Conservation (phyloP, 1,140 invertebrate genomes). For the Dinoponera quadriceps region DNA sequence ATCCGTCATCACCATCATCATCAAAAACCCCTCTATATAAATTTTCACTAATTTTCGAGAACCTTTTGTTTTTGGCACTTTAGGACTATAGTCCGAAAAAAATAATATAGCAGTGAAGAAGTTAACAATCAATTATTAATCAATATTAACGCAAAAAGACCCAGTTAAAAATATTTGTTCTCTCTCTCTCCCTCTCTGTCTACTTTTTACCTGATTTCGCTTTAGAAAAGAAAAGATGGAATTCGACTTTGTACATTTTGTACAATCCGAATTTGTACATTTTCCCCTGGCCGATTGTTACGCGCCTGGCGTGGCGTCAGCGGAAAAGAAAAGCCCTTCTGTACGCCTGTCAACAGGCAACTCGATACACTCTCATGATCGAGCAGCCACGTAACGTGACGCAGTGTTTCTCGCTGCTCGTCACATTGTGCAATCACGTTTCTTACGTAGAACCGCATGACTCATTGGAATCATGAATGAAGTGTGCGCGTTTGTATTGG, state of each 20-base stretch:
- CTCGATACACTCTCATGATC: not conserved
- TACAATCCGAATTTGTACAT: no score
- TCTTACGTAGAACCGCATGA: constrained; percentile 35
- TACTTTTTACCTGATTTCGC: no score
- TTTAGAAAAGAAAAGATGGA: not conserved
- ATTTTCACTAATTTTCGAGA: no score
- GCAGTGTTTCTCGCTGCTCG: not conserved
- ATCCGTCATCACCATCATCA: no score
- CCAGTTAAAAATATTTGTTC: no score
- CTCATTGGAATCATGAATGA: constrained; percentile 54
- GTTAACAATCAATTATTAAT: no score
- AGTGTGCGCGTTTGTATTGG: not conserved
- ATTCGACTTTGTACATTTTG: not conserved
- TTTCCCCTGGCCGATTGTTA: not conserved
- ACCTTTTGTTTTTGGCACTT: no score
- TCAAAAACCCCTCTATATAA: no score
- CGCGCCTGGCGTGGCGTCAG: not conserved
- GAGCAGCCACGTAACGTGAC: not conserved
- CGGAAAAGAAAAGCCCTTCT: not conserved
- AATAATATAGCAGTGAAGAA: no score
- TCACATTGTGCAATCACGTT: constrained; percentile 26
- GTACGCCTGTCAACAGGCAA: not conserved
- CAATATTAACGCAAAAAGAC: no score
- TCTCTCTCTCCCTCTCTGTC: no score
- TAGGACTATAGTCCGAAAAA: no score